phyloP scores from a whole-genome alignment of 2,797 vertebrate genomes.

The Gouania willdenowi region DNA sequence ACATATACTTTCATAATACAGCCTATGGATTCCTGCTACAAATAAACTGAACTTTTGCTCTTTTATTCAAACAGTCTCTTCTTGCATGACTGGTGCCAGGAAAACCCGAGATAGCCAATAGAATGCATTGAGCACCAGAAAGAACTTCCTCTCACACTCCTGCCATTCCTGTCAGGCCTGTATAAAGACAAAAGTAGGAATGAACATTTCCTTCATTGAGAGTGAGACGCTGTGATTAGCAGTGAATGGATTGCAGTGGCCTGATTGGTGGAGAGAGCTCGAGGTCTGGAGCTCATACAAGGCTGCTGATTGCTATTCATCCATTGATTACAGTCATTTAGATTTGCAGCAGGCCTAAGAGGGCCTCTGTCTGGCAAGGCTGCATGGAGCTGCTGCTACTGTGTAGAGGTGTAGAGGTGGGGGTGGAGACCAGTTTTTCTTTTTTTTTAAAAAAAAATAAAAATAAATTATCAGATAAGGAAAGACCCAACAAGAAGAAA shows the following conservation, averaged over 20 bases:
- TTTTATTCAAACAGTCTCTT: slow-evolving; percentile 11
- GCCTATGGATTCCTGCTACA: too few species aligned
- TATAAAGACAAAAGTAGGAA: slow-evolving; percentile 38
- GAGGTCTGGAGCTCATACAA: slow-evolving; percentile 64
- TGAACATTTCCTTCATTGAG: slow-evolving; percentile 49
- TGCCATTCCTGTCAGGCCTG: slow-evolving; percentile 36
- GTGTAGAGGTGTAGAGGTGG: not conserved
- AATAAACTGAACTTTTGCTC: too few species aligned
- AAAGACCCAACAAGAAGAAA: too few species aligned
- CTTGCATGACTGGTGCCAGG: slow-evolving; percentile 6
- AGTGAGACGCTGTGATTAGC: slow-evolving; percentile 52
- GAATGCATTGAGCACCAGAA: slow-evolving; percentile 29
- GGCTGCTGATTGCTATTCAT: slow-evolving; percentile 76
- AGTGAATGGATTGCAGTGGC: slow-evolving; percentile 45
- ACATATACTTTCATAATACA: too few species aligned
- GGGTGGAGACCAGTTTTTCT: slow-evolving; percentile 1
- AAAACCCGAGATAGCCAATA: slow-evolving; percentile 19
- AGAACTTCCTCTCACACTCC: slow-evolving; percentile 19
- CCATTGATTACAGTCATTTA: slow-evolving; percentile 74
- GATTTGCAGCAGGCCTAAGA: slow-evolving; percentile 53
- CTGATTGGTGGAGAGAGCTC: slow-evolving; percentile 59
- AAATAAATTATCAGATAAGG: too few species aligned
- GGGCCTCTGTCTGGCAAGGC: slow-evolving; percentile 44
- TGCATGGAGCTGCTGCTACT: slow-evolving; percentile 27
- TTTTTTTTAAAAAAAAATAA: slow-evolving; percentile 15